phyloP scores from a whole-genome alignment of 1,140 invertebrate genomes.

The Hylyphantes graminicola region DNA sequence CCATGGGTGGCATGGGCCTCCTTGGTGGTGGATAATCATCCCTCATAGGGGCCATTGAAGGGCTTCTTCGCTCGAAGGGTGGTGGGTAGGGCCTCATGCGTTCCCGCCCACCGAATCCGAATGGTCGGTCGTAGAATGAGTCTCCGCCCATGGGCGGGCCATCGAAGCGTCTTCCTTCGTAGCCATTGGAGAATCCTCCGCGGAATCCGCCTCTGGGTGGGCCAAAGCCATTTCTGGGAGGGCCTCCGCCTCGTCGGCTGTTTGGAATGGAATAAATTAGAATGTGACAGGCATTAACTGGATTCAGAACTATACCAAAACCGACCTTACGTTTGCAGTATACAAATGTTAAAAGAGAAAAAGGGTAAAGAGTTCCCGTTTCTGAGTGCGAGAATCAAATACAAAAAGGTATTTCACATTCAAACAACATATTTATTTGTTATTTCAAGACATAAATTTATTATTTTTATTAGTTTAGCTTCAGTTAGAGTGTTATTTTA shows the following conservation, averaged over 20 bases:
- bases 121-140: slow-evolving; percentile 53
- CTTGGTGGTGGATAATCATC: slow-evolving; percentile 25
- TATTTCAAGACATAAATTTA: too few species aligned
- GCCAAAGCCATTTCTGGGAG: slow-evolving; percentile 38
- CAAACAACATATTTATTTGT: too few species aligned
- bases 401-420: too few species aligned
- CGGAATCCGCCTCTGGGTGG: slow-evolving; percentile 47
- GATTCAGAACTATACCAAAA: too few species aligned
- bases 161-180: slow-evolving; percentile 33
- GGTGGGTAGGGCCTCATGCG: slow-evolving; percentile 51
- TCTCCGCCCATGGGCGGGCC: slow-evolving; percentile 48
- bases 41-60: slow-evolving; percentile 21
- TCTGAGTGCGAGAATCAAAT: too few species aligned
- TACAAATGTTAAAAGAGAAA: too few species aligned
- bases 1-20: slow-evolving; percentile 28
- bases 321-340: too few species aligned
- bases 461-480: too few species aligned
- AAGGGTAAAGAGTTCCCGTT: too few species aligned
- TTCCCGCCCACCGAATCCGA: slow-evolving; percentile 35
- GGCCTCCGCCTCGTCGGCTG: slow-evolving; percentile 36
- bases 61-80: slow-evolving; percentile 43
- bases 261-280: neutral
- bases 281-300: too few species aligned
- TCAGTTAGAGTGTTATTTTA: too few species aligned
- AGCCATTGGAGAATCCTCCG: slow-evolving; percentile 46